Conservation (phyloP, 1,140 invertebrate genomes). For the Thalassaphorura encarpata region DNA sequence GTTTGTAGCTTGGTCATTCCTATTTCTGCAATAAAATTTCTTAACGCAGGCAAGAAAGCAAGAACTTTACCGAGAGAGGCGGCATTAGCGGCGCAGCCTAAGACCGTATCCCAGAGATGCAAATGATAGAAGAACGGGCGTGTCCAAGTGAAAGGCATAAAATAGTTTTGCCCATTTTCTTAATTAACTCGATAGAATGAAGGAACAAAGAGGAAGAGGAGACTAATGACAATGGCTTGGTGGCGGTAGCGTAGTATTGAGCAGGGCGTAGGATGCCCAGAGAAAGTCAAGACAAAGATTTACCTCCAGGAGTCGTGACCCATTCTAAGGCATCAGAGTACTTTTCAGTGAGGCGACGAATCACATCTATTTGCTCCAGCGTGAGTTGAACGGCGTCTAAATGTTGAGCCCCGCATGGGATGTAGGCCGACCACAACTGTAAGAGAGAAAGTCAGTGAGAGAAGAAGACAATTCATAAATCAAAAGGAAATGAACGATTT, state of each 20-base stretch:
- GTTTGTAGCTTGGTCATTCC: too few species aligned
- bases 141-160: too few species aligned
- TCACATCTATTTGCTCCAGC: constrained; percentile 46
- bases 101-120: too few species aligned
- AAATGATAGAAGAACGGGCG: too few species aligned
- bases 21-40: too few species aligned
- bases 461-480: constrained; percentile 10
- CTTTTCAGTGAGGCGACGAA: constrained; percentile 34
- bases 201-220: not conserved
- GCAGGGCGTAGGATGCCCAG: not conserved
- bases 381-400: constrained; percentile 43
- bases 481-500: constrained; percentile 5
- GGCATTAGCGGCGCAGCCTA: too few species aligned
- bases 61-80: too few species aligned
- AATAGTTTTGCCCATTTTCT: not conserved
- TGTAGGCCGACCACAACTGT: constrained; percentile 47
- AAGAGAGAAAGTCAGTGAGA: constrained; percentile 6
- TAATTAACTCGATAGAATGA: not conserved
- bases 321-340: constrained; percentile 32
- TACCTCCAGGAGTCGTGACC: constrained; percentile 32
- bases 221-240: not conserved
- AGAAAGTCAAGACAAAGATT: too few species aligned
- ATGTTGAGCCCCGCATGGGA: constrained; percentile 40
- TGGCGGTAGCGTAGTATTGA: not conserved
- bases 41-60: too few species aligned